phyloP scores from a whole-genome alignment of 2,888 invertebrate species.

The Drosophila koepferae region DNA sequence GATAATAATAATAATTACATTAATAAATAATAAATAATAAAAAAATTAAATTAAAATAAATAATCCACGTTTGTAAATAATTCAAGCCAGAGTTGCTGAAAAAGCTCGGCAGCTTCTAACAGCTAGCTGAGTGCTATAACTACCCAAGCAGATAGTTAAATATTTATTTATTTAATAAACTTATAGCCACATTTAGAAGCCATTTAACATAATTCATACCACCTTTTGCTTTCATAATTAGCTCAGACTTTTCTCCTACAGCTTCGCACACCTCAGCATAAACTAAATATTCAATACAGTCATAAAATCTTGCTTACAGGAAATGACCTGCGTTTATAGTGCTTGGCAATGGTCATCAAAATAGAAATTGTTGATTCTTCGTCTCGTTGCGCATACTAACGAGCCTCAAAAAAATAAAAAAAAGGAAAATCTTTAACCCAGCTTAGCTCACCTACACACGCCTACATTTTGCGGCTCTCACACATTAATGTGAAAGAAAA shows the following conservation, averaged over 20 bases:
- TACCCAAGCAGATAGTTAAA: no score
- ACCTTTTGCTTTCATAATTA: background rate
- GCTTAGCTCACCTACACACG: constrained; percentile 15
- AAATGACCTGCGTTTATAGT: constrained; percentile 22
- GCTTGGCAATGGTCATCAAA: constrained; percentile 51
- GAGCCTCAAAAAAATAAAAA: constrained; percentile 44
- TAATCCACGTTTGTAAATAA: no score
- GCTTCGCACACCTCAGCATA: no score
- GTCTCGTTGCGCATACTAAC: constrained; percentile 80
- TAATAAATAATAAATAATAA: no score
- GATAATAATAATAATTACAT: no score
- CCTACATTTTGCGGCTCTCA: constrained; percentile 13
- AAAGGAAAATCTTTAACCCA: constrained; percentile 49
- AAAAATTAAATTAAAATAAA: no score
- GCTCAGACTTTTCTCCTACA: background rate
- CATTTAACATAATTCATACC: background rate
- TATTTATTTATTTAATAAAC: no score
- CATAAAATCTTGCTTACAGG: constrained; percentile 13
- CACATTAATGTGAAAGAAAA: constrained; percentile 53
- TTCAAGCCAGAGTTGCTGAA: no score
- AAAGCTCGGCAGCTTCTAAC: no score
- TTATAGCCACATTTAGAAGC: no score
- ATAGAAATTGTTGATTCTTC: constrained; percentile 81
- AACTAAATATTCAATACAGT: constrained; percentile 4
- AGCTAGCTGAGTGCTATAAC: no score